Conservation (phyloP, 2,888 invertebrate species). For the Koerneria pararmatus region DNA sequence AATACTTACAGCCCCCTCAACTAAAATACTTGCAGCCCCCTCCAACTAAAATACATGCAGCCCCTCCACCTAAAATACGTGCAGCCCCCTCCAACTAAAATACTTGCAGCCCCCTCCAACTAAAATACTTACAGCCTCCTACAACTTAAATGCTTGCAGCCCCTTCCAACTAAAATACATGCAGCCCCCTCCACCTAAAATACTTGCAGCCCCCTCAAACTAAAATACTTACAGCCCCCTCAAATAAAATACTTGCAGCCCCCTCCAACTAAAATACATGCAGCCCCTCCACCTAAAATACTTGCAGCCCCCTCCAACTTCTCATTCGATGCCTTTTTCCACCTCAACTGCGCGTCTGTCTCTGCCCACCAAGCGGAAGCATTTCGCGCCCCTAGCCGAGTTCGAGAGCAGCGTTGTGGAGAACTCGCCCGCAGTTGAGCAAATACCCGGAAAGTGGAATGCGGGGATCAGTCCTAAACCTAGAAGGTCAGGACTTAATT, state of each 20-base stretch:
- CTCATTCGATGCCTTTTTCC: conserved; percentile 14
- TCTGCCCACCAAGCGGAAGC: conserved; percentile 4
- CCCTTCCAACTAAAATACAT: background rate
- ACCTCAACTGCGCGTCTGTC: conserved; percentile 17
- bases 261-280: background rate
- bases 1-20: no score
- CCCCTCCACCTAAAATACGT: no score
- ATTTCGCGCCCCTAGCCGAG: conserved; percentile 39
- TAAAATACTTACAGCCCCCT: no score
- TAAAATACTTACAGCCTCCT: no score
- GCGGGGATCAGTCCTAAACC: conserved; percentile 19
- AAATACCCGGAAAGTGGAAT: conserved; percentile 28
- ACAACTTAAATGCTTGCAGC: no score
- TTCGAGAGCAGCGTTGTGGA: conserved; percentile 37
- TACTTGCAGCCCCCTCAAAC: conserved; percentile 21
- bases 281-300: no score
- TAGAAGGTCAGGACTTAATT: conserved; percentile 1
- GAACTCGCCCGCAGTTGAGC: conserved; percentile 41
- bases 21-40: no score
- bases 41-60: no score
- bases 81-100: no score
- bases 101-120: no score
- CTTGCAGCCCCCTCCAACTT: conserved; percentile 22
- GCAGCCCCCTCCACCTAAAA: no score
- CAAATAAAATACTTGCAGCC: background rate